Evolutionary conservation across 2,888 invertebrate species (phyloP), one percentile per base, ranked within the genome.

Genomic region (Stenurella melanura): DNA sequence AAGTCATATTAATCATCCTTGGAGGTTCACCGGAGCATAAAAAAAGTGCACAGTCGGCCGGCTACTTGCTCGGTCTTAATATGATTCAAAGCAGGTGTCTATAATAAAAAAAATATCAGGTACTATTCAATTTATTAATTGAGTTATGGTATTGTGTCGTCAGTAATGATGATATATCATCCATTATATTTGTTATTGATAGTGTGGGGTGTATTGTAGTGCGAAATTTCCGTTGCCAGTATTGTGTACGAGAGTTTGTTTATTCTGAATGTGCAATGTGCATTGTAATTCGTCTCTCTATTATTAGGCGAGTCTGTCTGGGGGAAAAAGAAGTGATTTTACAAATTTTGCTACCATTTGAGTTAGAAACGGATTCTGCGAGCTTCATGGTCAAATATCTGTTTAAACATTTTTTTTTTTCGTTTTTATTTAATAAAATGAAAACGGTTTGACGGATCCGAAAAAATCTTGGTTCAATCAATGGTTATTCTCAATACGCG

Each of bases 1-100:
- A 68, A 54, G 57, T 26, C 18, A 7, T 54, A 57, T 57, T 30
- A 57, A 26, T 56, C 21, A n/a, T 30, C 12, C 15, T 30, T 30
- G 30, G 30, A 68, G 50, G 66, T 67, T 19, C 66, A 67, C 15
- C 21, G 50, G 21, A 50, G 66, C 66, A 21, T 42, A 54, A 67
- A 50, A 67, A 42, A 21, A 17, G 21, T 10, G 18, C 21, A 9
- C 54, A 50, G 50, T 67, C 50, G 11, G 50, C 66, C n/a, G 15
- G 11, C 50, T 21, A 15, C 66, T 21, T 42, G 64, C 34, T 58
- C 11, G 26, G 15, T 3, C 6, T 12, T 42, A 42, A 26, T 60
- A 21, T 57, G 17, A 19, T 61, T 30, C 26, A 17, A n/a, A 61
- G 61, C 61, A 61, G 61, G 61, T 61, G 61, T 61, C 61, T 61